Evolutionary conservation across 2,797 vertebrate genomes (phyloP), one percentile per base, ranked within the genome.

Genomic region (Calcarius lapponicus): DNA sequence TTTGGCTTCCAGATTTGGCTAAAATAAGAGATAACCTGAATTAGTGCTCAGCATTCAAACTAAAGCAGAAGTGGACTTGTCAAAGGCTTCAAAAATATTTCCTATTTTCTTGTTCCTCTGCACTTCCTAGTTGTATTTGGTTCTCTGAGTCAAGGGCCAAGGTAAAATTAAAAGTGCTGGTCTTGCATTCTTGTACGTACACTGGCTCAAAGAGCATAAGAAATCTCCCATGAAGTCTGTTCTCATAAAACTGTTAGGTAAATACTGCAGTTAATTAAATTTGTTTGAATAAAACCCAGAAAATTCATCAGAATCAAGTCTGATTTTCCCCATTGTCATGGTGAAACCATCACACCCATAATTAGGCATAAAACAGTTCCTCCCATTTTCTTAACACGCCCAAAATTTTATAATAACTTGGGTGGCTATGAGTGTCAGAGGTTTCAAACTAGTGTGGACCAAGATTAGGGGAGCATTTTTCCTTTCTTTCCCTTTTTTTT

Each of bases 21-120:
- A 88, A 86, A 97, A 81, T 70, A 93, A 67, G 64, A 95, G 40
- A 25, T 74, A 69, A 81, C 54, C 80, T 88, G 86, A 67, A 87
- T 43, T n/a, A 60, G 43, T 95, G 88, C 78, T 80, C 65, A 90
- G 92, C 92, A 96, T 83, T 91, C 82, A 81, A 91, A 90, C 69
- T 88, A 54, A 90, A 90, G 60, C 91, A 96, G 87, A 93, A 92
- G 24, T 90, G 26, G 88, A 84, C 93, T 90, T 94, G 93, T 95
- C 95, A 96, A 86, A 69, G 62, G 36, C 76, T 94, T 90, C 17
- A 90, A 83, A 95, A 86, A 66, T 76, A 73, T 80, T 96, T 96
- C 94, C 89, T 96, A 84, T 93, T 95, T 94, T 96, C 85, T 69
- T 84, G 82, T 43, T 92, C 47, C 51, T 86, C 62, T 95, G 76